Evolutionary conservation across 2,113 vertebrate genomes (phyloP), one percentile per base, ranked within the genome.

Genomic region (Phalacrocorax brasilianus): DNA sequence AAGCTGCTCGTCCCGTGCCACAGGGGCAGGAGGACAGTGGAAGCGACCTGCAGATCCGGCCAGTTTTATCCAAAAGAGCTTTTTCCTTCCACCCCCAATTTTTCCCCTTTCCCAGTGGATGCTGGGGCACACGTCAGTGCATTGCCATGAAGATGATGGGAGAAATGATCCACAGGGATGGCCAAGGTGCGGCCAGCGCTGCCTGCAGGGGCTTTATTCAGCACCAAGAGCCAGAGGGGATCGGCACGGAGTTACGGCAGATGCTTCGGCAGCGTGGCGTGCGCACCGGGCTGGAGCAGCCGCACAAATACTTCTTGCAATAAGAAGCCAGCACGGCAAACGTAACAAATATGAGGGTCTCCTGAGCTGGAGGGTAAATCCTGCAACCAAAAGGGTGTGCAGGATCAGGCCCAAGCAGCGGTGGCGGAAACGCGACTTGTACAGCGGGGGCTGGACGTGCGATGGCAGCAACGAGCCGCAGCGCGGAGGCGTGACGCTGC

Each of bases 401-500:
- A 28, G 91, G 88, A 72, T 67, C 12, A 3, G 33, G 45, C 53
- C 38, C 5, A 0, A 6, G 50, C 9, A 15, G 55, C 8, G 7
- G 38, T 1, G 65, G 5, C 5, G 21, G 84, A n/a, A 35, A 27
- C 0, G 67, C 0, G 8, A 6, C 19, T 33, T 16, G 59, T 74
- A 12, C 42, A 4, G 12, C 3, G 3, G 58, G 38, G 61, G 38
- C 30, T 2, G 72, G 76, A 77, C 96, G 21, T 15, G 84, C 4
- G 96, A 80, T 95, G 95, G 96, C 95, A 96, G 96, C 94, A 95
- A 45, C 21, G 95, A 92, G 95, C 95, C 19, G 12, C 38, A 2
- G 66, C 49, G 20, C 14, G 83, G 42, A 71, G 63, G 11, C 7
- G 1, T 5, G 10, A 5, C 4, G 0, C 9, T 1, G 2, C 87